These are phyloP conservation scores for Isaurus tuberculatus DNA, from an alignment of 92 coral and sea anemone species.

Conservation along the genomic window DNA sequence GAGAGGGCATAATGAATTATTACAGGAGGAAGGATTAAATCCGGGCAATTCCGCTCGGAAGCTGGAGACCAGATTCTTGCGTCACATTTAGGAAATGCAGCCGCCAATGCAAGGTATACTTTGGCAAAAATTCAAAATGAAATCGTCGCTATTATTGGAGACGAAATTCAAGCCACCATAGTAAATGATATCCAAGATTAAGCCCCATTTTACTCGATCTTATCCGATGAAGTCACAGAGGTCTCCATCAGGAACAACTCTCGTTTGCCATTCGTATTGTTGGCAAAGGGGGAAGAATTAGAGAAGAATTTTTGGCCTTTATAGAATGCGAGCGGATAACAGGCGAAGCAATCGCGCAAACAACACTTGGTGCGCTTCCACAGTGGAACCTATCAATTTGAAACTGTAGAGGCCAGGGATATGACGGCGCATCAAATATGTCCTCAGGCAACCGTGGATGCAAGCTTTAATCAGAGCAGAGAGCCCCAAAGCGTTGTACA, in stretches of 20 bases:
- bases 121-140: slow-evolving; percentile 54
- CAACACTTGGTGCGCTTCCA: neutral
- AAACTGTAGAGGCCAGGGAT: neutral
- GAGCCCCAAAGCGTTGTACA: slow-evolving; percentile 17
- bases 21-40: slow-evolving; percentile 9
- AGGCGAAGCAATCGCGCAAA: neutral
- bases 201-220: neutral
- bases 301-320: neutral
- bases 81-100: slow-evolving; percentile 29
- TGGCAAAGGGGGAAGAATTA: neutral
- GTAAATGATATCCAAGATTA: neutral
- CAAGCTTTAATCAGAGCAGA: neutral
- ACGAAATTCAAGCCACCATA: neutral
- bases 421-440: slow-evolving; percentile 5
- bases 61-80: slow-evolving; percentile 48
- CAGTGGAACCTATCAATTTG: neutral
- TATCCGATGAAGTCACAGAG: neutral
- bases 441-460: neutral
- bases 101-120: slow-evolving; percentile 44
- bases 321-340: neutral
- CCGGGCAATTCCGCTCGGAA: slow-evolving; percentile 39
- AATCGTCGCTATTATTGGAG: slow-evolving; percentile 5
- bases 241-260: neutral
- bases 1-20: slow-evolving; percentile 5
- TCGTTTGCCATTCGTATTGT: neutral